Conservation (phyloP, 2,888 invertebrate genomes). For the Brenthis ino region DNA sequence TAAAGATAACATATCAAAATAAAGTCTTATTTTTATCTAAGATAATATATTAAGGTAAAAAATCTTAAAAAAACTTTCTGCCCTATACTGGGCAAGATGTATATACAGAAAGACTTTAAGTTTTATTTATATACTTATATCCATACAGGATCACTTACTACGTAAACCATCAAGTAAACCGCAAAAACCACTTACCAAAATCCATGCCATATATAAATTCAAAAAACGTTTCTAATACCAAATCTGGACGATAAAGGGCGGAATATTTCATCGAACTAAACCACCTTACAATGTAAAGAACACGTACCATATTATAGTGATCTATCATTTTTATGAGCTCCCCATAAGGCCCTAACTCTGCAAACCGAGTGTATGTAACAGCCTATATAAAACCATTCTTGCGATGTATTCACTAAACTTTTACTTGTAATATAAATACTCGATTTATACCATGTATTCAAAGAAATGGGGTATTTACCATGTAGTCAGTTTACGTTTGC, state of each 20-base stretch:
- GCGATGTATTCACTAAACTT: slow-evolving; percentile 60
- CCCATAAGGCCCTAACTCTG: slow-evolving; percentile 70
- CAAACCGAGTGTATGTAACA: slow-evolving; percentile 76
- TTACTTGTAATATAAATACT: slow-evolving; percentile 19
- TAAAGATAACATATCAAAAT: too few relatives aligned
- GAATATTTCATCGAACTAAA: slow-evolving; percentile 33
- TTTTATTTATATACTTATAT: not conserved
- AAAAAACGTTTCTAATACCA: slow-evolving; percentile 30
- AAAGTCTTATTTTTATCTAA: too few relatives aligned
- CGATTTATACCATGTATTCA: not conserved
- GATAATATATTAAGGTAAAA: too few relatives aligned
- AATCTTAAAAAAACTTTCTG: too few relatives aligned
- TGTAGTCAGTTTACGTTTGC: too few relatives aligned
- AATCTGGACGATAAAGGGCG: slow-evolving; percentile 32
- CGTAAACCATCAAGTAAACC: slow-evolving; percentile 1
- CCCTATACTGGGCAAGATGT: too few relatives aligned
- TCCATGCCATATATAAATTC: slow-evolving; percentile 18
- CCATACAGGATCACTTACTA: not conserved
- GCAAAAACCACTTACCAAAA: slow-evolving; percentile 17
- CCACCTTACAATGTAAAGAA: slow-evolving; percentile 49
- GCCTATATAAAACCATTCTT: slow-evolving; percentile 74
- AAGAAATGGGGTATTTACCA: not conserved
- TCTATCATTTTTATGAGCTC: slow-evolving; percentile 77
- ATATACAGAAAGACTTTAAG: too few relatives aligned
- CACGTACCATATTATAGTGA: slow-evolving; percentile 54